Conservation (phyloP, 2,113 vertebrate species). For the Callocephalon fimbriatum region DNA sequence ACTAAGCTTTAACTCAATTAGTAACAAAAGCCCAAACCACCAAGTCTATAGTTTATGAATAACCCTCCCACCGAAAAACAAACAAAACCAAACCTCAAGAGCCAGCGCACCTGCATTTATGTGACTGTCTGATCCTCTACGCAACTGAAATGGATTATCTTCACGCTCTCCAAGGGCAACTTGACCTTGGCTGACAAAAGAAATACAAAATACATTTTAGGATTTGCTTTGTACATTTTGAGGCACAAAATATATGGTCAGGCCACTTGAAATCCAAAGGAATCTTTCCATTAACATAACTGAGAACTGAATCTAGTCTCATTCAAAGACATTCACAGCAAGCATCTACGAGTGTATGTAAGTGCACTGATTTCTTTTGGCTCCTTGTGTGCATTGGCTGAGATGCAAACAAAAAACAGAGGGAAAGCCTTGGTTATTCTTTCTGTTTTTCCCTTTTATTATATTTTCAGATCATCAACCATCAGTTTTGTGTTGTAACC, state of each 20-base stretch:
- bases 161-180: conserved; percentile 17
- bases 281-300: accelerated
- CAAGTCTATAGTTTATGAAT: neutral
- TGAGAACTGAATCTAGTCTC: neutral
- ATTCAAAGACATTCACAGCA: neutral
- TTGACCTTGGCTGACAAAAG: neutral
- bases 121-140: conserved; percentile 52
- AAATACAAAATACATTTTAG: neutral
- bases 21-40: neutral
- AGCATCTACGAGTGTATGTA: neutral
- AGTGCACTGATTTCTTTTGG: neutral
- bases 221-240: neutral
- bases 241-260: neutral
- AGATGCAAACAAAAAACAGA: neutral
- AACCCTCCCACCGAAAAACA: neutral
- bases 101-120: conserved; percentile 81
- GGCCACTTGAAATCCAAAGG: neutral
- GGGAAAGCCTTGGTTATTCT: neutral
- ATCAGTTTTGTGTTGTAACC: neutral
- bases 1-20: neutral
- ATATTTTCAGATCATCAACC: neutral
- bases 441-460: neutral
- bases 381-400: neutral
- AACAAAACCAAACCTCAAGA: neutral
- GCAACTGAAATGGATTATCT: conserved; percentile 26